A percentile compares a stretch with the other conserved stretches of the same genome.
phyloP scores from a whole-genome alignment of 1,140 invertebrate genomes.

The Drosophila jambulina region DNA sequence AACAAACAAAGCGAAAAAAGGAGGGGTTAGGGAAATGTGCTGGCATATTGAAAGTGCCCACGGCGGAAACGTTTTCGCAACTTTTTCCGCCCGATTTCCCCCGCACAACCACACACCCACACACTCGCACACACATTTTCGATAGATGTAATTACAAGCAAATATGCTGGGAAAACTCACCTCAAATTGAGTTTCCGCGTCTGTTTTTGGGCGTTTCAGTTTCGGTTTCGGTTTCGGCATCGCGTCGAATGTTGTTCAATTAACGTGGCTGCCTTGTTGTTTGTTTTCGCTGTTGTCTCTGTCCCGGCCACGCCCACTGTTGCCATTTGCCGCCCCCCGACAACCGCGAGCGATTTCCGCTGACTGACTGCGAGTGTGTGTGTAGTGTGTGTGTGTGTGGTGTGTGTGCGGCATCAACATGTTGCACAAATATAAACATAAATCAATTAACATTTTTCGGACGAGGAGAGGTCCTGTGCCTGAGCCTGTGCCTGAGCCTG shows the following conservation, averaged over 20 bases:
- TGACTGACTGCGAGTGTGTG: constrained; percentile 22
- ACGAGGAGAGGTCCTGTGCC: constrained; percentile 10
- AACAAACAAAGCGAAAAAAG: constrained; percentile 42
- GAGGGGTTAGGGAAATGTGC: background rate
- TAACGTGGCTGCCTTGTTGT: constrained; percentile 63
- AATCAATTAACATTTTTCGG: constrained; percentile 82
- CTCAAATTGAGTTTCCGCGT: constrained; percentile 66
- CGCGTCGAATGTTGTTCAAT: constrained; percentile 79
- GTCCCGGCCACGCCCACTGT: constrained; percentile 1
- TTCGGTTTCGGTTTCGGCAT: constrained; percentile 25
- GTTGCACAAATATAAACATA: constrained; percentile 84
- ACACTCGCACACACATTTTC: constrained; percentile 46
- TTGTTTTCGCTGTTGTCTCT: constrained; percentile 73
- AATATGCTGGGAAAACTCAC: constrained; percentile 72
- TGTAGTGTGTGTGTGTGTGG: constrained; percentile 4
- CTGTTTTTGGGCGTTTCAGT: constrained; percentile 14
- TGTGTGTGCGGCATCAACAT: constrained; percentile 67
- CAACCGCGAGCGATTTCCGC: constrained; percentile 73
- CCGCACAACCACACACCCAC: background rate
- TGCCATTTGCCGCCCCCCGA: constrained; percentile 1
- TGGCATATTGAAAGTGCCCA: constrained; percentile 59
- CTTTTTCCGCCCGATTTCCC: constrained; percentile 3
- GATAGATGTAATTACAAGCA: constrained; percentile 77
- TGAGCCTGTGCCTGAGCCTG: background rate
- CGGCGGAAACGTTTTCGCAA: constrained; percentile 26